Conservation (phyloP, 1,140 invertebrate genomes). For the Polypedilum vanderplanki region DNA sequence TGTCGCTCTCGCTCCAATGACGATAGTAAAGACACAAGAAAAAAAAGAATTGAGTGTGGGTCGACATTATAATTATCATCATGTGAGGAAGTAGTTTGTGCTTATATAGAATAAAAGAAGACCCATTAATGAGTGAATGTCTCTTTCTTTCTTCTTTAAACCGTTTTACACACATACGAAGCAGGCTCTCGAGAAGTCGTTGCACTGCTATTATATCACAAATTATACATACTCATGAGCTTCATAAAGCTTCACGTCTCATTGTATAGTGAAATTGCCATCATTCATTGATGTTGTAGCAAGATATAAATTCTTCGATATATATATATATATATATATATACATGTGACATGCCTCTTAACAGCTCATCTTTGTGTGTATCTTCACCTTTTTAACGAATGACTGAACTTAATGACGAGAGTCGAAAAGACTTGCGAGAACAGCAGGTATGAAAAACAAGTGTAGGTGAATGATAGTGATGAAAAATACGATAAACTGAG, state of each 20-base stretch:
- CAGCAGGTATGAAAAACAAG: too few relatives aligned
- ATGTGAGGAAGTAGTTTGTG: too few relatives aligned
- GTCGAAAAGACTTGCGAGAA: not conserved
- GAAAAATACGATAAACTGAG: not conserved
- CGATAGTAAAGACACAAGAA: too few relatives aligned
- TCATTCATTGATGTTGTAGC: not conserved
- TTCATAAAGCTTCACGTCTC: not conserved
- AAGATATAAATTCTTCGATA: not conserved
- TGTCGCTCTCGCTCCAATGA: too few relatives aligned
- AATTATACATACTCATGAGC: not conserved
- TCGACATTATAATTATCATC: too few relatives aligned
- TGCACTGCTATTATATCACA: conserved; percentile 22
- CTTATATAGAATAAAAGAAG: too few relatives aligned
- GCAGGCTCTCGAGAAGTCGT: not conserved
- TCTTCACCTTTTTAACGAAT: not conserved
- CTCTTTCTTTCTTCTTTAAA: not conserved
- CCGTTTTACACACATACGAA: not conserved
- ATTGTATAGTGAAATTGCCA: not conserved
- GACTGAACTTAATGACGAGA: not conserved
- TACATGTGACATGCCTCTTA: not conserved
- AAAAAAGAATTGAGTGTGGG: too few relatives aligned
- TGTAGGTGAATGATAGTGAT: too few relatives aligned
- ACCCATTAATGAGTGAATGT: too few relatives aligned
- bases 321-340: too few relatives aligned
- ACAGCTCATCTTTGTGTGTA: not conserved